phyloP scores from a whole-genome alignment of 2,888 invertebrate species.

The Protophormia terraenovae region DNA sequence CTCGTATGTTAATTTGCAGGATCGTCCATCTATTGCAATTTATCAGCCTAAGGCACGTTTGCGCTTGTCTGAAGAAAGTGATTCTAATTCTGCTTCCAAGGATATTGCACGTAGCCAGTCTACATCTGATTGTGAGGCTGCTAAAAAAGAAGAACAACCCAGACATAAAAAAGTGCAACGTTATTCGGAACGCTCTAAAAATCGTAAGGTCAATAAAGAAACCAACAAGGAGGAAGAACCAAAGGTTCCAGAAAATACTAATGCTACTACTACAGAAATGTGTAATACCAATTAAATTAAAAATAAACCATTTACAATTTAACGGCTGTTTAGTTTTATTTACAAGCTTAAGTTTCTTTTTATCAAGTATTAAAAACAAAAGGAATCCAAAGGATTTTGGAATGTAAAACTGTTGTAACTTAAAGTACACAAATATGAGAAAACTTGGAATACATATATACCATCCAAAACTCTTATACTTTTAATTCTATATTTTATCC shows the following conservation, averaged over 20 bases:
- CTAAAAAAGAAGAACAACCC: slow-evolving; percentile 71
- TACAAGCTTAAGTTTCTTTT: no score
- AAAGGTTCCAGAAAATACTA: background rate
- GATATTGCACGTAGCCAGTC: slow-evolving; percentile 71
- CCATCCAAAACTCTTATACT: slow-evolving; percentile 42
- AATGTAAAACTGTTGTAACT: background rate
- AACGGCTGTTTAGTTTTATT: background rate
- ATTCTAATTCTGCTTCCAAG: slow-evolving; percentile 67
- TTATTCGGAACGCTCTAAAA: slow-evolving; percentile 74
- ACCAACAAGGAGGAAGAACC: slow-evolving; percentile 6
- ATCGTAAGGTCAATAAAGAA: slow-evolving; percentile 48
- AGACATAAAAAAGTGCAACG: slow-evolving; percentile 73
- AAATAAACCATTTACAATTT: background rate
- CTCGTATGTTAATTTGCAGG: no score
- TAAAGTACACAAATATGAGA: background rate
- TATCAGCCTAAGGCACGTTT: slow-evolving; percentile 87
- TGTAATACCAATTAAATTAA: slow-evolving; percentile 17
- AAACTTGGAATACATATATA: background rate
- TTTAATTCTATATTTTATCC: background rate
- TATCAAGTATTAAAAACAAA: background rate
- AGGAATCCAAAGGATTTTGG: background rate
- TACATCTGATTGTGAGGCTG: slow-evolving; percentile 73
- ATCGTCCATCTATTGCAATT: slow-evolving; percentile 93
- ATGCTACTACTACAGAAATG: background rate
- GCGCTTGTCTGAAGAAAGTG: slow-evolving; percentile 74